These are phyloP conservation scores for Danio choprae DNA, from an alignment of 2,797 vertebrate species.

Conservation along the genomic window DNA sequence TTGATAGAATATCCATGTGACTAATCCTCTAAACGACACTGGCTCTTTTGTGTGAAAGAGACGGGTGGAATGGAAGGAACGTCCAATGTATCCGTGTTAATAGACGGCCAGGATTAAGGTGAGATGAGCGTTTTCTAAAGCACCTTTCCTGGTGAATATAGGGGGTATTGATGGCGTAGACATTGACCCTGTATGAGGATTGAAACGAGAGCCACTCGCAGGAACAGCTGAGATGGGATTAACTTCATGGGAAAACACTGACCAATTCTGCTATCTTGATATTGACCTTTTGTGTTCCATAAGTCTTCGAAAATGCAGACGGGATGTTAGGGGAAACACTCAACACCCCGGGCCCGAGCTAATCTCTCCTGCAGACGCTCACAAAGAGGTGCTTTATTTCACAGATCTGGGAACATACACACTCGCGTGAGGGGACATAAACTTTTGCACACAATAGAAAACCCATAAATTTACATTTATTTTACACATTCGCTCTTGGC, in stretches of 20 bases:
- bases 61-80: slow-evolving; percentile 71
- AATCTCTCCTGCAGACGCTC: slow-evolving; percentile 69
- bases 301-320: slow-evolving; percentile 70
- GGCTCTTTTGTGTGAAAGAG: slow-evolving; percentile 69
- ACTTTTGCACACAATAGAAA: slow-evolving; percentile 28
- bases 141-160: slow-evolving; percentile 72
- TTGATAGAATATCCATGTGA: slow-evolving; percentile 69
- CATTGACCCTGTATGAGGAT: slow-evolving; percentile 44
- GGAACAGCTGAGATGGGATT: slow-evolving; percentile 81
- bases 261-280: slow-evolving; percentile 69
- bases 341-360: slow-evolving; percentile 58
- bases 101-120: slow-evolving; percentile 61
- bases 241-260: slow-evolving; percentile 77
- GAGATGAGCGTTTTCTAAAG: slow-evolving; percentile 68
- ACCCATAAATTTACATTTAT: slow-evolving; percentile 19
- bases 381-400: slow-evolving; percentile 34
- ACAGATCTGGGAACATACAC: slow-evolving; percentile 33
- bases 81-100: slow-evolving; percentile 65
- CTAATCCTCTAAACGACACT: slow-evolving; percentile 78
- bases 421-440: background rate
- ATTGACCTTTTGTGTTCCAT: slow-evolving; percentile 76
- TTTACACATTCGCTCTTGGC: slow-evolving; percentile 22
- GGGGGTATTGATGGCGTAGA: slow-evolving; percentile 69
- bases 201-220: slow-evolving; percentile 76
- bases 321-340: slow-evolving; percentile 71